Evolutionary conservation across 1,140 invertebrate genomes (phyloP), one percentile per base, ranked within the genome.

Genomic region (Tachypleus tridentatus): DNA sequence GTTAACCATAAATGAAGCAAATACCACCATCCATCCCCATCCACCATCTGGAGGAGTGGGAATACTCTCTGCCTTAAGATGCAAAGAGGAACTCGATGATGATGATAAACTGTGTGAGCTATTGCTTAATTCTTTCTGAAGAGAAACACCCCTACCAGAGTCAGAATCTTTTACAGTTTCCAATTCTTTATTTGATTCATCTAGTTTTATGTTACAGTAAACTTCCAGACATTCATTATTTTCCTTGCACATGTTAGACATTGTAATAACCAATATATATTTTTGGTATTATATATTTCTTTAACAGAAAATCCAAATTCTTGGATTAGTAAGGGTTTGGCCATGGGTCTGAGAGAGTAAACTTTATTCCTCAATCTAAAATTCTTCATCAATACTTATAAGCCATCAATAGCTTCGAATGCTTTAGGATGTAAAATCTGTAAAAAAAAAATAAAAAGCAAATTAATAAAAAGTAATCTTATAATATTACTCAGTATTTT

Each of bases 1-100:
- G 75, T 94, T 94, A 60, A 92, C 87, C 77, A 93, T 82, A 71
- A 96, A 93, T 0, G 91, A 87, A 0, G 90, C 84, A 4, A 86
- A 74, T 0, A 75, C 89, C 81, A 75, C 86, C 80, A 75, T 86
- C 88, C 62, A 94, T 79, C 73, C 93, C 82, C 64, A 93, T 4
- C 79, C 79, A 5, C 80, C 80, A 69, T 81, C 80, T 7, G 78
- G 77, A 4, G 78, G 75, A 5, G 71, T 64, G 4, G 76, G 74
- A 58, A 74, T 29, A 11, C 53, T 10, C 48, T 51, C 5, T 9
- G 49, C 49, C 50, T 51, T 47, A 10, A 50, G 29, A 49, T 56
- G 4, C 10, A 64, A 50, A n/a, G 50, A 64, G 62, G 8, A 8
- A 49, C n/a, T 29, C 49, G 4, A n/a, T 10, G 50, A 50, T 7